phyloP scores from a whole-genome alignment of 2,113 vertebrate genomes.

The Blennius ocellaris region DNA sequence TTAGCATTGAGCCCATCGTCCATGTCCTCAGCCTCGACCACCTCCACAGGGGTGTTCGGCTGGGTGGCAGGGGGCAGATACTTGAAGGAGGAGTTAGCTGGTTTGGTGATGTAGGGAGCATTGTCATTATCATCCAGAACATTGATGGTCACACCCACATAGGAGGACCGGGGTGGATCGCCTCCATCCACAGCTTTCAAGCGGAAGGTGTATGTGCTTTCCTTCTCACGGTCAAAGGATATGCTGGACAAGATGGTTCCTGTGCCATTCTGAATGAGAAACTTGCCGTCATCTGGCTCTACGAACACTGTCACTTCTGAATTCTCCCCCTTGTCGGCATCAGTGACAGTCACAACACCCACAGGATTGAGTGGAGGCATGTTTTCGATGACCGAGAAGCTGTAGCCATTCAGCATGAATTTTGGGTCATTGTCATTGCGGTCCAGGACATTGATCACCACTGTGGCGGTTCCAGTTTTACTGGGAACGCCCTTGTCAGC shows the following conservation, averaged over 20 bases:
- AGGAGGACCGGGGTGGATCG: slow-evolving; percentile 92
- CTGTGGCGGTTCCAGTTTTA: slow-evolving; percentile 92
- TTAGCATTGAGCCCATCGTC: slow-evolving; percentile 92
- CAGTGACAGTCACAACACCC: slow-evolving; percentile 95
- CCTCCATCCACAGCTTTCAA: slow-evolving; percentile 93
- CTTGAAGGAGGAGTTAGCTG: slow-evolving; percentile 93
- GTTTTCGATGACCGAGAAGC: slow-evolving; percentile 97
- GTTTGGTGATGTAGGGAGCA: slow-evolving; percentile 93
- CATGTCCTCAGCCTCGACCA: slow-evolving; percentile 94
- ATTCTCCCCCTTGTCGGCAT: slow-evolving; percentile 94
- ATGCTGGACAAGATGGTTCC: slow-evolving; percentile 96
- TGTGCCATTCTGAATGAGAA: slow-evolving; percentile 96
- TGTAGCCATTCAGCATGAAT: slow-evolving; percentile 96
- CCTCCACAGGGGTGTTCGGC: slow-evolving; percentile 89
- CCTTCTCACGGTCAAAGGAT: slow-evolving; percentile 96
- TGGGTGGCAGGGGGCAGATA: slow-evolving; percentile 88
- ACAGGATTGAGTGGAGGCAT: slow-evolving; percentile 94
- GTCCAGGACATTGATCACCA: slow-evolving; percentile 92
- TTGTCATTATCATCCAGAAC: slow-evolving; percentile 98
- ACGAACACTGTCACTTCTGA: slow-evolving; percentile 89
- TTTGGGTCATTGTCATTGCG: slow-evolving; percentile 98
- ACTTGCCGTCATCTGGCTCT: slow-evolving; percentile 96
- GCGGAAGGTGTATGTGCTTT: slow-evolving; percentile 96
- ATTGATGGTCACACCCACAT: slow-evolving; percentile 95
- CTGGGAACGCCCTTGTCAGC: slow-evolving; percentile 93